A percentile compares a stretch with the other conserved stretches of the same genome.
Evolutionary conservation across 2,113 vertebrate species (phyloP).

Genomic region (Clupea harengus): DNA sequence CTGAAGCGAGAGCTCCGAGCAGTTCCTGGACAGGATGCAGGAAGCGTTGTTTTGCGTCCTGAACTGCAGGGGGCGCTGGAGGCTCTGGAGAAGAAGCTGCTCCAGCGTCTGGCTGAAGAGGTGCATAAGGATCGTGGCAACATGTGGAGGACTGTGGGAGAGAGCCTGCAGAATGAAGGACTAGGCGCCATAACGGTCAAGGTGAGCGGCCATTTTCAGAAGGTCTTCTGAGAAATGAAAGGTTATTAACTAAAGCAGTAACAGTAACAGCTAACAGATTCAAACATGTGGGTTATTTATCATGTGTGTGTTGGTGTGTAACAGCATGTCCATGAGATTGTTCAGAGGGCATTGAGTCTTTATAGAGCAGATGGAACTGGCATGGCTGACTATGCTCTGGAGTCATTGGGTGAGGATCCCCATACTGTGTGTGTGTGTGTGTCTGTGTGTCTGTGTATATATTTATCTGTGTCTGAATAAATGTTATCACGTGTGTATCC

Average conservation of each 20-base stretch:
- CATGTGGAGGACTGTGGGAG: not conserved
- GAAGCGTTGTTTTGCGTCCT: no score
- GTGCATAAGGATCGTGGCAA: not conserved
- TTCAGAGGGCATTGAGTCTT: constrained; percentile 3
- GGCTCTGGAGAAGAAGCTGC: not conserved
- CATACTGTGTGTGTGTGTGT: not conserved
- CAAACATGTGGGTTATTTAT: not conserved
- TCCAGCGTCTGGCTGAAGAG: not conserved
- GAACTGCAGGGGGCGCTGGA: no score
- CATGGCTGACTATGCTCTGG: constrained; percentile 78
- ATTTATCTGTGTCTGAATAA: not conserved
- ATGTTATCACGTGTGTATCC: not conserved
- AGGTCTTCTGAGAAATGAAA: not conserved
- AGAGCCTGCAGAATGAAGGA: not conserved
- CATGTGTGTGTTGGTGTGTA: not conserved
- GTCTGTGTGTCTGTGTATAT: no score
- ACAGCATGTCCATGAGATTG: constrained; percentile 19
- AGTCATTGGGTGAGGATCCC: constrained; percentile 68
- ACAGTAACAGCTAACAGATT: no score
- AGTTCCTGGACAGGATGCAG: no score
- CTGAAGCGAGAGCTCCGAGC: no score
- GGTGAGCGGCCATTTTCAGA: no score
- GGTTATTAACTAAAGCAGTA: not conserved
- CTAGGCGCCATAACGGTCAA: not conserved
- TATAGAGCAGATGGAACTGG: constrained; percentile 29